phyloP scores from a whole-genome alignment of 1,140 invertebrate species.

The Camponotus pennsylvanicus region DNA sequence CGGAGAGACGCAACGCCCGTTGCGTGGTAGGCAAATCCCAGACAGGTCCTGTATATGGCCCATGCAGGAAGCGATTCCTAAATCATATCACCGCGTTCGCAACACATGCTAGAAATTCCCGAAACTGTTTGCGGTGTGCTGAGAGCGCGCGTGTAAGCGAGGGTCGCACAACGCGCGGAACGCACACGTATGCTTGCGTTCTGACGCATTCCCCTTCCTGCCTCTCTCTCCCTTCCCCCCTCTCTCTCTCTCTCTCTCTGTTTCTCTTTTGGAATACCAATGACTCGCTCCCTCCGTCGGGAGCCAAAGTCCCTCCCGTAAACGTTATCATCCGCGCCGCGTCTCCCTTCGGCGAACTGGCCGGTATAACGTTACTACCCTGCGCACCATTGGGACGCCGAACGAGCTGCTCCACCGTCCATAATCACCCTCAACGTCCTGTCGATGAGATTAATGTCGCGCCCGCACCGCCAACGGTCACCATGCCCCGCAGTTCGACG shows the following conservation, averaged over 20 bases:
- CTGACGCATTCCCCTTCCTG: background rate
- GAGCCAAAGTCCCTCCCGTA: conserved; percentile 19
- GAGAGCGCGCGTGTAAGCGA: conserved; percentile 35
- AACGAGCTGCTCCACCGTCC: conserved; percentile 72
- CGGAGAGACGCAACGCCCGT: conserved; percentile 72
- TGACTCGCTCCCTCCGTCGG: conserved; percentile 61
- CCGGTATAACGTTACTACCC: conserved; percentile 70
- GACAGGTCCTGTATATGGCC: conserved; percentile 41
- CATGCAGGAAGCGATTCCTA: conserved; percentile 77
- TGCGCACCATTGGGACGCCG: conserved; percentile 53
- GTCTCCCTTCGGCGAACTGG: conserved; percentile 56
- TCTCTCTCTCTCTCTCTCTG: background rate
- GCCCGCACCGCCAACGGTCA: conserved; percentile 43
- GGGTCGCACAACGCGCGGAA: conserved; percentile 23
- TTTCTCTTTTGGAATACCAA: conserved; percentile 43
- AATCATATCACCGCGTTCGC: conserved; percentile 80
- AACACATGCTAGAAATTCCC: conserved; percentile 79
- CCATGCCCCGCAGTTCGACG: conserved; percentile 13
- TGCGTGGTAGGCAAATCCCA: conserved; percentile 67
- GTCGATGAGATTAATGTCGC: conserved; percentile 81
- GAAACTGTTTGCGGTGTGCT: conserved; percentile 75
- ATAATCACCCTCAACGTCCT: conserved; percentile 79
- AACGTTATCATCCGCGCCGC: conserved; percentile 43
- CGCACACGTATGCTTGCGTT: conserved; percentile 13
- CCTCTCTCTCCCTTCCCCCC: no score